Base-by-base conservation (phyloP, 2,888 invertebrate genomes). In the Ophion ventricosus region DNA sequence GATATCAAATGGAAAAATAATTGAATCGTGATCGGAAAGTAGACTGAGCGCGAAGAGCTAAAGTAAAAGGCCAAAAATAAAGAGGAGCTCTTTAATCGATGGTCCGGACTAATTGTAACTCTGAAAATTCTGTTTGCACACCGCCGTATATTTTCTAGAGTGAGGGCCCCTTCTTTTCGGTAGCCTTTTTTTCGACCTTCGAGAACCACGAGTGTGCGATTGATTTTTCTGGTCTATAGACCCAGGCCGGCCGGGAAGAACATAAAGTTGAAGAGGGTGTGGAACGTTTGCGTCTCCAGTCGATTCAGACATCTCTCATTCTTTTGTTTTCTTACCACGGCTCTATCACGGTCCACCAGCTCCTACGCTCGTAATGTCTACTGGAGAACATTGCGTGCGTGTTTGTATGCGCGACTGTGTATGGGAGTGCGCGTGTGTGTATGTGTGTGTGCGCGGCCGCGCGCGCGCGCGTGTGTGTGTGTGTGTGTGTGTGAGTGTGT, bases 361-460 rank as follows among this genome's bases (percentile, higher is more conserved):
- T 76, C 59, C 67, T 35, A 76, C 70, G 61, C 74, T 80, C 76
- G 73, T 11, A 43, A 56, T 66, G 57, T 80, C 72, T 80, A 40
- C 26, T 43, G 40, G 59, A 64, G 26, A 64, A 66, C 25, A 81
- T 70, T 14, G 49, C 43, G 14, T 25, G n/a, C 23, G 43, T 14
- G 43, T 43, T 2, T 14, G 43, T 2, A 14, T 11, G 11, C 43
- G 35, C n/a, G n/a, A n/a, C n/a, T n/a, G n/a, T n/a, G n/a, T n/a
- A n/a, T n/a, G n/a, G n/a, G 35, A 5, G 35, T 8, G 35, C 29
- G 29, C 29, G 29, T 5, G 2, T 29, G 29, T 35, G 35, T 35
- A 8, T 35, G 43, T 14, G 43, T 43, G 43, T n/a, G n/a, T n/a
- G n/a, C n/a, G n/a, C n/a, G n/a, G n/a, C n/a, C n/a, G n/a, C n/a